Base-by-base conservation (phyloP, 2,888 invertebrate genomes). In the Drymonia ruficornis region DNA sequence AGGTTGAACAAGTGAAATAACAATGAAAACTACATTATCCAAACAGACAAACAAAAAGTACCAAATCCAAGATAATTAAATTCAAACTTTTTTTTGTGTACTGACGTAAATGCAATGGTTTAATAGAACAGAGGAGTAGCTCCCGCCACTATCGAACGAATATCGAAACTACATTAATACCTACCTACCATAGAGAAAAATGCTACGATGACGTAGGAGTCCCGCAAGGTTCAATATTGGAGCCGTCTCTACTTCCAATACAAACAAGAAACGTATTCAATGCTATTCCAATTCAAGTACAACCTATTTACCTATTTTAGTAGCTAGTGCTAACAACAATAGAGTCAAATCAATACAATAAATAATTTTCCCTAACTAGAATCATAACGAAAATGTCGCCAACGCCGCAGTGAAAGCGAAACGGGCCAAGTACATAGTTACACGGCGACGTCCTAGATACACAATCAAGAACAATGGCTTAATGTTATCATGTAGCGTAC, bases 391-490 rank as follows among this genome's bases (percentile, higher is more conserved):
- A 45, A 47, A 47, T 47, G 61, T 66, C 51, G 49, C 61, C 56
- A 61, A 42, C 44, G 52, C 46, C 55, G 46, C 46, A 55, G 67
- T 56, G 67, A 68, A 68, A 68, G 70, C 57, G 59, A 69, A 66
- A 55, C 70, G 48, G 51, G 46, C 49, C 56, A 65, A 66, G 58
- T 64, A 53, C 40, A 36, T 36, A 43, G 55, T 53, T 23, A 50
- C 52, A 51, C 50, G 53, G 48, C 45, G 56, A 28, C 55, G 66
- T 55, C 56, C 67, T 49, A 65, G 60, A 65, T 69, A 69, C 50
- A 53, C 51, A 50, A 47, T 53, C 55, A 58, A 61, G 67, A 57
- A 65, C 67, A 66, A 66, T 67, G 50, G 64, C 16, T 46, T 52
- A 19, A 51, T 49, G 55, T 63, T 65, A 59, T 65, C 56, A 53